Base-by-base conservation (phyloP, 2,113 vertebrate species). In the Synodontis membranacea region DNA sequence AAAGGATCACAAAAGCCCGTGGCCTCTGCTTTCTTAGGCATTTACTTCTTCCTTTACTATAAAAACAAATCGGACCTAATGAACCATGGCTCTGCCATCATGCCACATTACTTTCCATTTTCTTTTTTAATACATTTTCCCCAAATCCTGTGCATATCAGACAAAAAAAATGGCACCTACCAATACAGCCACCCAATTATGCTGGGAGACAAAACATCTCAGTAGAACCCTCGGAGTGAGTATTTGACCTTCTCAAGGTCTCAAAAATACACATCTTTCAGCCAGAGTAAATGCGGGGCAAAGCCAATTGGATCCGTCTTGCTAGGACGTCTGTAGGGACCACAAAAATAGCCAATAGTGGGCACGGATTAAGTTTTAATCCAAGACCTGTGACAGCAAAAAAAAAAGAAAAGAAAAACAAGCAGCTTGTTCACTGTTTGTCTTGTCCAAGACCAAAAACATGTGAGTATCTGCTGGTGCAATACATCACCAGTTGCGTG, bases 111-210 rank as follows among this genome's bases (percentile, higher is more conserved):
- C n/a, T 52, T 78, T 78, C 9, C n/a, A 28, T 28, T 46, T 46
- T n/a, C 25, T n/a, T 79, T 50, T 76, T n/a, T 15, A 78, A 79
- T 79, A 79, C 17, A 34, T 56, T 80, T 80, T 14, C 31, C 31
- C 19, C n/a, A 80, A 80, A 80, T 39, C 11, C 50, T 56, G 10
- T 56, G 19, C 21, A 56, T 52, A 37, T 79, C 50, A 54, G 76
- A 2, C 31, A 54, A 54, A 56, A 9, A 54, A n/a, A 52, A 54
- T 54, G 48, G 2, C 78, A 39, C 78, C 34, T 56, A 80, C 0
- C 50, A 56, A 56, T 39, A 80, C 31, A 39, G 10, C 48, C n/a
- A 79, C 15, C n/a, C 19, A 80, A 58, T 58, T 39, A 58, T 58
- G 34, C 78, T 34, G 21, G 15, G 11, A 23, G 9, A 39, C 10